Evolutionary conservation across 2,888 invertebrate genomes (phyloP).

Genomic region (Lamproptera curius): DNA sequence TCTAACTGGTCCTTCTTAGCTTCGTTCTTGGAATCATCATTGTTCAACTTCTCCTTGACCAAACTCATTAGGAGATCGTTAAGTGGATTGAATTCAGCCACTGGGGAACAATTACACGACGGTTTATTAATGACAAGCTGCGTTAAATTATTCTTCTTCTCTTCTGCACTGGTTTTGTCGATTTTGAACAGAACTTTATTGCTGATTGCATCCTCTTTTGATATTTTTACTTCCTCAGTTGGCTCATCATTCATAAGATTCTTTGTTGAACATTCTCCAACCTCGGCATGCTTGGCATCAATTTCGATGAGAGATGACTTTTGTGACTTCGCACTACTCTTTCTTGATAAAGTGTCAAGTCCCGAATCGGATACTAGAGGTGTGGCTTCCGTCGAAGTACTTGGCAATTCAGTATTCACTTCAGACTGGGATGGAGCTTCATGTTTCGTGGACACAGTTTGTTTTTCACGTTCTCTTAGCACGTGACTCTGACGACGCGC

Average conservation of each 20-base stretch:
- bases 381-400: constrained; percentile 47
- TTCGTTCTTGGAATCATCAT: constrained; percentile 82
- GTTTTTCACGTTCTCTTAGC: constrained; percentile 86
- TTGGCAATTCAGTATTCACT: constrained; percentile 45
- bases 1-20: constrained; percentile 75
- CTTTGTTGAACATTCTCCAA: constrained; percentile 60
- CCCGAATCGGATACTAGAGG: constrained; percentile 39
- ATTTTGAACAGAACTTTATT: constrained; percentile 69
- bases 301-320: constrained; percentile 65
- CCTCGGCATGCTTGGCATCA: constrained; percentile 44
- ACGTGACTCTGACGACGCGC: constrained; percentile 95
- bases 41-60: constrained; percentile 76
- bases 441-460: constrained; percentile 52
- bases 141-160: constrained; percentile 64
- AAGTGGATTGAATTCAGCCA: constrained; percentile 64
- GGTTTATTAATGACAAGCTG: constrained; percentile 65
- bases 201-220: constrained; percentile 70
- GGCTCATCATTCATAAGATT: constrained; percentile 60
- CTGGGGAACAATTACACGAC: constrained; percentile 68
- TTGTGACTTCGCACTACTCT: constrained; percentile 77
- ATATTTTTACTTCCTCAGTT: constrained; percentile 54
- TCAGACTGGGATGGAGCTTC: constrained; percentile 47
- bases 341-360: constrained; percentile 62
- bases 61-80: constrained; percentile 73
- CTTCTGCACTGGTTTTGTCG: constrained; percentile 54